phyloP scores from a whole-genome alignment of 2,888 invertebrate genomes.

The Biston betularia region DNA sequence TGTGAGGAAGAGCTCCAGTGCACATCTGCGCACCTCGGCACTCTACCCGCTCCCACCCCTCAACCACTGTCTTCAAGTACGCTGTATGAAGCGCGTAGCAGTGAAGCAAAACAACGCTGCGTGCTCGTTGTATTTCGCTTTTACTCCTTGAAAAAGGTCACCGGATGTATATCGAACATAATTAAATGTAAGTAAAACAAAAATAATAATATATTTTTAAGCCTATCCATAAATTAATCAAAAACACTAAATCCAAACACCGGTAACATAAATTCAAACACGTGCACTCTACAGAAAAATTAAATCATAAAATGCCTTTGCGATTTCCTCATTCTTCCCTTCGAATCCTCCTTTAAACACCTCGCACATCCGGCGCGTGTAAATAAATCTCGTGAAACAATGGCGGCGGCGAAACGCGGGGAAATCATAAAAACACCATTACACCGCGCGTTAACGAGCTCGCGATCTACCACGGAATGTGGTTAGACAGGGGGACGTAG shows the following conservation, averaged over 20 bases:
- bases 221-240: slow-evolving; percentile 1
- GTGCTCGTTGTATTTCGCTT: too few relatives aligned
- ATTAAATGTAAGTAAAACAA: too few relatives aligned
- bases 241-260: slow-evolving; percentile 21
- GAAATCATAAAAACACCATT: slow-evolving; percentile 72
- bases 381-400: slow-evolving; percentile 71
- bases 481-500: slow-evolving; percentile 23
- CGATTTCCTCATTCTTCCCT: slow-evolving; percentile 42
- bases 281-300: slow-evolving; percentile 37
- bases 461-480: slow-evolving; percentile 44
- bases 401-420: slow-evolving; percentile 53
- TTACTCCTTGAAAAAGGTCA: too few relatives aligned
- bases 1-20: too few relatives aligned
- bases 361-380: slow-evolving; percentile 57
- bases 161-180: too few relatives aligned
- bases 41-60: too few relatives aligned
- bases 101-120: too few relatives aligned
- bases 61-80: too few relatives aligned
- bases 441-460: slow-evolving; percentile 62
- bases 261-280: slow-evolving; percentile 24
- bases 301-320: slow-evolving; percentile 47
- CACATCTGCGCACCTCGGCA: too few relatives aligned
- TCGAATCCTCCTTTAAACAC: slow-evolving; percentile 57
- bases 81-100: too few relatives aligned
- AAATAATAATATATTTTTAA: neutral